Evolutionary conservation across 2,113 vertebrate genomes (phyloP).

Genomic region (Anoplopoma fimbria): DNA sequence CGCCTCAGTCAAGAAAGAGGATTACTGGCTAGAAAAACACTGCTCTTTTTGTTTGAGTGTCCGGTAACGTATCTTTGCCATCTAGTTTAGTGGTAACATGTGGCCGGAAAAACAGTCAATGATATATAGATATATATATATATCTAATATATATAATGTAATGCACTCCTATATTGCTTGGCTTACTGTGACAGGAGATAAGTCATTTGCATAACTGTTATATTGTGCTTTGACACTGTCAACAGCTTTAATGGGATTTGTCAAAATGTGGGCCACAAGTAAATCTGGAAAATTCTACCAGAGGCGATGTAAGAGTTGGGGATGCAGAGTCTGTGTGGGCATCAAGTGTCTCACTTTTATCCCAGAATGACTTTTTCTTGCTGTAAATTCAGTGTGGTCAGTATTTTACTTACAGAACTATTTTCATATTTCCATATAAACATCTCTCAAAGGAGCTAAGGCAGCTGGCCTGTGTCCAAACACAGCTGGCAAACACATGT

Average conservation of each 20-base stretch:
- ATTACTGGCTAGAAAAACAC: conserved; percentile 61
- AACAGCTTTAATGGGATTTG: conserved; percentile 81
- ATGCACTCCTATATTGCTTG: conserved; percentile 56
- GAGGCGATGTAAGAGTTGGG: conserved; percentile 42
- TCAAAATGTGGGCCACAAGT: conserved; percentile 76
- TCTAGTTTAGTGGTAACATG: conserved; percentile 28
- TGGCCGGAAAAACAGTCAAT: conserved; percentile 40
- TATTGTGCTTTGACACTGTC: conserved; percentile 72
- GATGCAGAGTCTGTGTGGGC: conserved; percentile 39
- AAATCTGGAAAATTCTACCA: conserved; percentile 63
- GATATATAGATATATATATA: no score
- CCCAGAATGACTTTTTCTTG: conserved; percentile 19
- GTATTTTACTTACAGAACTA: conserved; percentile 19
- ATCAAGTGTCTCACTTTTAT: conserved; percentile 31
- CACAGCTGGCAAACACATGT: conserved; percentile 58
- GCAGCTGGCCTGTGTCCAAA: conserved; percentile 60
- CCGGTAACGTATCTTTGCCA: conserved; percentile 10
- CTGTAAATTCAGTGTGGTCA: conserved; percentile 32
- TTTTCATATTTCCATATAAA: conserved; percentile 53
- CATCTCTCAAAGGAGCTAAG: conserved; percentile 43
- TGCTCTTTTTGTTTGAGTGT: conserved; percentile 47
- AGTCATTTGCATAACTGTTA: conserved; percentile 78
- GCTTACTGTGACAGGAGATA: conserved; percentile 56
- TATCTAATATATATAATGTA: conserved; percentile 43
- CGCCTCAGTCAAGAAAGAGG: conserved; percentile 68